Evolutionary conservation across 2,113 vertebrate species (phyloP), one percentile per base, ranked within the genome.

Genomic region (Caloenas nicobarica): DNA sequence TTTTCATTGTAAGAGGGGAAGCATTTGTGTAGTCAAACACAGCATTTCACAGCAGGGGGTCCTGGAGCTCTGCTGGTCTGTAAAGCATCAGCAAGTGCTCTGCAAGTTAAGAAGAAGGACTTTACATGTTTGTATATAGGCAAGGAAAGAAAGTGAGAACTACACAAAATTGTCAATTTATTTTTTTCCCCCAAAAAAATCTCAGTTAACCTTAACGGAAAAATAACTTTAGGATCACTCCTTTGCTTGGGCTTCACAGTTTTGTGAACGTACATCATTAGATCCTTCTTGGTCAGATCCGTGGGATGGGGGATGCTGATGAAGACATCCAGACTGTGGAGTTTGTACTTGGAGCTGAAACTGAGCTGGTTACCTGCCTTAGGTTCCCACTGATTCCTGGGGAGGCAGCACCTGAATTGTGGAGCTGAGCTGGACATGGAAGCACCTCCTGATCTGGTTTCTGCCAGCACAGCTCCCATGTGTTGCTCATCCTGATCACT

Each of bases 101-200:
- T 54, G 28, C 36, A 53, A 69, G 14, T 31, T 46, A 57, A 65
- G 54, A 76, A 56, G 34, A 71, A 69, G 10, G 10, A 61, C 19
- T 81, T 61, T 2, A 10, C 23, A 13, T 26, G 22, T 68, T 85
- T 87, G 13, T 33, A 29, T 21, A 28, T 6, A 65, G 46, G 8
- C 4, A 11, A 48, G 36, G n/a, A 54, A 68, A 76, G 26, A 72
- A 51, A 76, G 10, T 38, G 25, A 74, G 10, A 90, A 60, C 17
- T n/a, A 17, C 17, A 38, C 31, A 62, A 42, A 62, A 51, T 64
- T 1, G 11, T 65, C 1, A 7, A 13, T 50, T 8, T 28, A 15
- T 16, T 62, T 40, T 46, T 11, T 5, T 1, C 0, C 5, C 5
- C 2, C 7, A 2, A 3, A 16, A 54, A 80, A 42, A 13, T 15